Base-by-base conservation (phyloP, 23 tunicate species). In the Corella eumyota region DNA sequence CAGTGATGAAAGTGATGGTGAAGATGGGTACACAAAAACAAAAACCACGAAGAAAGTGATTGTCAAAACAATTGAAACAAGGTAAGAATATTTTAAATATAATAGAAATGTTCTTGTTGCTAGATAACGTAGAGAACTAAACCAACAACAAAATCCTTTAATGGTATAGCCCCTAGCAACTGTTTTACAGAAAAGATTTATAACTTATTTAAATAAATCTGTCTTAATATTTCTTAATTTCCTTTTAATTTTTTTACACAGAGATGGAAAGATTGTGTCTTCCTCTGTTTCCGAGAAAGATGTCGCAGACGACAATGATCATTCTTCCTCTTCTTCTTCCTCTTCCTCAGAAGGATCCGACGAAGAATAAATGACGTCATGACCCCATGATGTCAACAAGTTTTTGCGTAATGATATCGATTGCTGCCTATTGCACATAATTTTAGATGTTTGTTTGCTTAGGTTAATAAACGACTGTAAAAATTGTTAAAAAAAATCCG, bases 261-360 rank as follows among this genome's bases (percentile, higher is more conserved):
- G 95, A 35, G 95, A 85, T 70, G 95, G 95, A 29, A 85, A 85
- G 50, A 76, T 85, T 47, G 85, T 85, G 30, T 85, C 95, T 2
- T 85, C 95, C 0, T 68, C 79, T 1, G 61, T 79, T 3, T 77
- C 85, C 1, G 80, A 85, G 45, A 85, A 85, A 62, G 44, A 75
- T 24, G 27, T 75, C 11, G 48, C 60, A 11, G 71, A 58, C 15
- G 70, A 60, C 5, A 60, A 49, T 34, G 67, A 75, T 45, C 44
- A 46, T 24, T 50, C 82, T 64, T 57, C 28, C n/a, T 32, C 67
- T 30, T 55, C 66, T 0, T 72, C 79, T 2, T 72, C 79, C 48
- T 24, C 36, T 29, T 49, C 69, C 1, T 62, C 70, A 3, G 47
- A 60, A 6, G 65, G 74, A 24, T 21, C 35, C 35, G 79, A 80